A percentile compares a stretch with the other conserved stretches of the same genome.
Evolutionary conservation across 2,797 vertebrate genomes (phyloP).

Genomic region (Astyanax mexicanus): DNA sequence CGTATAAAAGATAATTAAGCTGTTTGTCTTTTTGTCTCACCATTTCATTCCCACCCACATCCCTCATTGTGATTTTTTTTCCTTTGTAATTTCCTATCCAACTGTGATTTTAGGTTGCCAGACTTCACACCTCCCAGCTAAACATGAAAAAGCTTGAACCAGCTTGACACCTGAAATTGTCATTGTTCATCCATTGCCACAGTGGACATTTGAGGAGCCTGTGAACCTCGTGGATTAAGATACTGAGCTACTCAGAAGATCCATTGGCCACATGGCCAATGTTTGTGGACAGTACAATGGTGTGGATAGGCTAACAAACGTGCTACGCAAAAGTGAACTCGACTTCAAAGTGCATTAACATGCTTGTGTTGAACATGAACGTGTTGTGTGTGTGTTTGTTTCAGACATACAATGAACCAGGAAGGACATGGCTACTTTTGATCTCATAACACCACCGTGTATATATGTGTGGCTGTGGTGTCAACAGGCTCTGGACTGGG

Average conservation of each 20-base stretch:
- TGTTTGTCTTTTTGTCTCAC: constrained; percentile 56
- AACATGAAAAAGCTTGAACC: constrained; percentile 65
- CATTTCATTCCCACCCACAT: constrained; percentile 43
- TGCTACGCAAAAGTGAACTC: constrained; percentile 28
- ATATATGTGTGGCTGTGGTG: constrained; percentile 52
- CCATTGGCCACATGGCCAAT: background rate
- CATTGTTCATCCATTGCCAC: constrained; percentile 58
- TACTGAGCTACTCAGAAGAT: background rate
- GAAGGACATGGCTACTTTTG: constrained; percentile 39
- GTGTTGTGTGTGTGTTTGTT: background rate
- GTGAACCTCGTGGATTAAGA: constrained; percentile 60
- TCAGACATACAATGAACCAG: constrained; percentile 31
- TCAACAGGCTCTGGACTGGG: constrained; percentile 39
- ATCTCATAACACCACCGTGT: constrained; percentile 3
- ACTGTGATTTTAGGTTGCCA: constrained; percentile 35
- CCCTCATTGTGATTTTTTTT: constrained; percentile 46
- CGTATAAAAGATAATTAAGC: constrained; percentile 15
- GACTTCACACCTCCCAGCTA: constrained; percentile 50
- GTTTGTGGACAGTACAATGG: background rate
- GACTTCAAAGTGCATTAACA: constrained; percentile 15
- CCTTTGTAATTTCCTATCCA: constrained; percentile 52
- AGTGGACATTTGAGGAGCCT: constrained; percentile 68
- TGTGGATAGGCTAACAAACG: background rate
- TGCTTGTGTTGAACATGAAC: background rate
- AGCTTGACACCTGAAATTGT: constrained; percentile 55